A percentile compares a stretch with the other conserved stretches of the same genome.
Evolutionary conservation across 1,140 invertebrate species (phyloP).

Genomic region (Phthorimaea operculella): DNA sequence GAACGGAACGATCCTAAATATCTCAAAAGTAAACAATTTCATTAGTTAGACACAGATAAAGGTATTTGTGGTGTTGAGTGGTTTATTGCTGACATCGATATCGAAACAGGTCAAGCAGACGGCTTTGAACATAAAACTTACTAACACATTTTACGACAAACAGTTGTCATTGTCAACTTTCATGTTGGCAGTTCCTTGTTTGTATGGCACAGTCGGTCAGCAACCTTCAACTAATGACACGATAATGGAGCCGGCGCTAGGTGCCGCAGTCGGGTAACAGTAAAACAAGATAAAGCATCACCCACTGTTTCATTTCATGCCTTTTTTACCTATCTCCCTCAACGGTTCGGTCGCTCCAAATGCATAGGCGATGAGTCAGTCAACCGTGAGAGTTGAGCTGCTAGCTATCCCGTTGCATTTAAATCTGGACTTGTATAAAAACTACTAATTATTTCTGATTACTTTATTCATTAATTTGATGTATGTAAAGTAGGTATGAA

Average conservation of each 20-base stretch:
- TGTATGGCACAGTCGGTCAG: slow-evolving; percentile 38
- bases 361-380: slow-evolving; percentile 66
- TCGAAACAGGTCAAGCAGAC: no score
- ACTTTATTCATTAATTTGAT: no score
- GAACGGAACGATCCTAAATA: no score
- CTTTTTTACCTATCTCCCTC: slow-evolving; percentile 61
- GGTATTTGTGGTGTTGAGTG: no score
- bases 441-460: no score
- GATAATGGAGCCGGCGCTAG: slow-evolving; percentile 48
- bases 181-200: background rate
- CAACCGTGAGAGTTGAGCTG: slow-evolving; percentile 25
- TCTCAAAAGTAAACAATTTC: no score
- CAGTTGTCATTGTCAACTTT: slow-evolving; percentile 1
- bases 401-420: background rate
- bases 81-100: no score
- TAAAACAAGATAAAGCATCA: slow-evolving; percentile 58
- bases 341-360: slow-evolving; percentile 52
- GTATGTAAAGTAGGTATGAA: no score
- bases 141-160: background rate
- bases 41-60: no score
- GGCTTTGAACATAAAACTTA: no score
- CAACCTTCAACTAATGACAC: slow-evolving; percentile 61
- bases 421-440: no score
- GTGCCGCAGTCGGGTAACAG: slow-evolving; percentile 49
- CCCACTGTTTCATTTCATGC: slow-evolving; percentile 49